phyloP scores from a whole-genome alignment of 64 coral and sea anemone genomes.

The Pocillopora verrucosa region DNA sequence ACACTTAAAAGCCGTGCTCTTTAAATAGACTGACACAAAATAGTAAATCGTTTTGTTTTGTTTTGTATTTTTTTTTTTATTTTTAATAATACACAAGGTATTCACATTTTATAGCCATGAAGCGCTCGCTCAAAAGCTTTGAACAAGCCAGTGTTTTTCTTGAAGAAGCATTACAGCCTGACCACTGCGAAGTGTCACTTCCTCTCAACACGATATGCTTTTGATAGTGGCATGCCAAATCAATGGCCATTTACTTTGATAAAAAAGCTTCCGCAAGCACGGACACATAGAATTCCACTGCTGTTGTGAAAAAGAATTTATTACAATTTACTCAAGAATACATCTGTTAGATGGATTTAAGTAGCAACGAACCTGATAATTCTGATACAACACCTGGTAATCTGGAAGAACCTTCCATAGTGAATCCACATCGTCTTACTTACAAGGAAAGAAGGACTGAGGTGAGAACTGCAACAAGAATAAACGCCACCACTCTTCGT shows the following conservation, averaged over 20 bases:
- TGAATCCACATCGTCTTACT: constrained; percentile 2
- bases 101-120: no score
- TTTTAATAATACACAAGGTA: no score
- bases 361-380: neutral
- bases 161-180: neutral
- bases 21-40: no score
- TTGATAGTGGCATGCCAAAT: neutral
- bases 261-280: constrained; percentile 3
- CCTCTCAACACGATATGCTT: neutral
- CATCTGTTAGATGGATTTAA: neutral
- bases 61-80: no score
- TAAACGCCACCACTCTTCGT: constrained; percentile 23
- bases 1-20: no score
- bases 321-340: neutral
- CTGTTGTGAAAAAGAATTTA: neutral
- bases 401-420: constrained; percentile 1
- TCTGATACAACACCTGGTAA: constrained; percentile 4
- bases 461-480: constrained; percentile 8
- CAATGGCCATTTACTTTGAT: neutral
- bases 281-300: neutral
- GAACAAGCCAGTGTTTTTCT: neutral
- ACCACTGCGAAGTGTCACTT: neutral
- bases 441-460: constrained; percentile 45
- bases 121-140: neutral
- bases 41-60: no score